These are phyloP conservation scores for Dryobates pubescens DNA, from an alignment of 2,797 vertebrate genomes.

Conservation along the genomic window DNA sequence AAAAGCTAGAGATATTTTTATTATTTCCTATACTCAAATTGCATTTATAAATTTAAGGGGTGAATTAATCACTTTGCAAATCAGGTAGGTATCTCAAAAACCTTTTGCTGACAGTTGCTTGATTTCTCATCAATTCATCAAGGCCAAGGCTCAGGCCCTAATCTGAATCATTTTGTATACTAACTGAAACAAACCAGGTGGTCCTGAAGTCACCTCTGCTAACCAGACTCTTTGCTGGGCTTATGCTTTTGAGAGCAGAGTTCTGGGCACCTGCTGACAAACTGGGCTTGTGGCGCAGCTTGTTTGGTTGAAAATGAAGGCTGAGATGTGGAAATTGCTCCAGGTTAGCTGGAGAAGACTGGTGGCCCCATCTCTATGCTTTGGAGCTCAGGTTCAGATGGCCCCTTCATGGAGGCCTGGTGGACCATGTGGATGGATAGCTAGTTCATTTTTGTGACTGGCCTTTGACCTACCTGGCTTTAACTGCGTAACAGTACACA, in stretches of 20 bases:
- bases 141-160: background rate
- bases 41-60: background rate
- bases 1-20: background rate
- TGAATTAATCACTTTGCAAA: background rate
- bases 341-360: accelerated
- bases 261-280: background rate
- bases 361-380: accelerated
- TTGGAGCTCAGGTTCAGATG: background rate
- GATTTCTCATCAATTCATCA: accelerated
- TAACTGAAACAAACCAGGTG: background rate
- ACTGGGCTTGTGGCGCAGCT: background rate
- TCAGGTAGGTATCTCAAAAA: background rate
- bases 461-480: background rate
- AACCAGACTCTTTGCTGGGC: background rate
- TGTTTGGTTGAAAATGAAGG: accelerated
- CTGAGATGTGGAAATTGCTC: background rate
- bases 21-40: background rate
- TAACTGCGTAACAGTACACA: background rate
- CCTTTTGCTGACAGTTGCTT: background rate
- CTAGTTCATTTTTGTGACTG: background rate
- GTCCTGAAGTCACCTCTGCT: background rate
- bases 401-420: background rate
- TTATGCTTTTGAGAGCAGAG: background rate
- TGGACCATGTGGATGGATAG: background rate
- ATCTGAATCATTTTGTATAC: background rate